A percentile compares a stretch with the other conserved stretches of the same genome.
phyloP scores from a whole-genome alignment of 2,888 invertebrate genomes.

The Heteromyza rotundicornis region DNA sequence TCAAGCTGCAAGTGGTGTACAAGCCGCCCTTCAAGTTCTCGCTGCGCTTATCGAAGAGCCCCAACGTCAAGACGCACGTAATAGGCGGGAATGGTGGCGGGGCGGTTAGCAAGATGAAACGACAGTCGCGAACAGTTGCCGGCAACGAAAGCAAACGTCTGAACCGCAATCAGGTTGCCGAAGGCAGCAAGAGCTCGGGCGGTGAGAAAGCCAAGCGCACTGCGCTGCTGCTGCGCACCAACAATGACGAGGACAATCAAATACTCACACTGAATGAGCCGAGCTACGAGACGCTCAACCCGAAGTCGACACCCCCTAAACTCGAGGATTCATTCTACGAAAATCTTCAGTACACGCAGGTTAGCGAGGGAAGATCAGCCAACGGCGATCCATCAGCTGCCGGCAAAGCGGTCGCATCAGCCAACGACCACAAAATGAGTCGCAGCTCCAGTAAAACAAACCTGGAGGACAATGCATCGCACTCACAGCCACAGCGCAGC shows the following conservation, averaged over 20 bases:
- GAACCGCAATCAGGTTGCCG: conserved; percentile 29
- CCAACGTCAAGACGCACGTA: conserved; percentile 61
- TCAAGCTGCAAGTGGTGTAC: conserved; percentile 83
- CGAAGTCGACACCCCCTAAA: conserved; percentile 39
- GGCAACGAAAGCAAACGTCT: conserved; percentile 27
- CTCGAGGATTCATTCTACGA: conserved; percentile 44
- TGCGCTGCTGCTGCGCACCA: conserved; percentile 52
- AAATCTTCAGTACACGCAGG: conserved; percentile 37
- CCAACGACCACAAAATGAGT: conserved; percentile 42
- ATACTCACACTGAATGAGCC: conserved; percentile 58
- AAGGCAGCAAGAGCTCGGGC: conserved; percentile 32
- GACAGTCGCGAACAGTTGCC: conserved; percentile 39
- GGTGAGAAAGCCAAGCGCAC: conserved; percentile 50
- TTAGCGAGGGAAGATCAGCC: conserved; percentile 19
- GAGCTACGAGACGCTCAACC: conserved; percentile 61
- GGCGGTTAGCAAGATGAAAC: conserved; percentile 47
- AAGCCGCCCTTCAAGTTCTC: conserved; percentile 89
- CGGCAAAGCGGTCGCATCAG: conserved; percentile 24
- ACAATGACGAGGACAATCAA: conserved; percentile 55
- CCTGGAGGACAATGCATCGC: conserved; percentile 30
- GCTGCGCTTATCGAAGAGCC: conserved; percentile 69
- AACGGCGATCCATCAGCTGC: neutral
- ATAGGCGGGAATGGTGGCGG: conserved; percentile 46
- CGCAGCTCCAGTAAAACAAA: conserved; percentile 54
- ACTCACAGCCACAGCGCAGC: conserved; percentile 39